Conservation (phyloP, 2,113 vertebrate genomes). For the Thunnus maccoyii region DNA sequence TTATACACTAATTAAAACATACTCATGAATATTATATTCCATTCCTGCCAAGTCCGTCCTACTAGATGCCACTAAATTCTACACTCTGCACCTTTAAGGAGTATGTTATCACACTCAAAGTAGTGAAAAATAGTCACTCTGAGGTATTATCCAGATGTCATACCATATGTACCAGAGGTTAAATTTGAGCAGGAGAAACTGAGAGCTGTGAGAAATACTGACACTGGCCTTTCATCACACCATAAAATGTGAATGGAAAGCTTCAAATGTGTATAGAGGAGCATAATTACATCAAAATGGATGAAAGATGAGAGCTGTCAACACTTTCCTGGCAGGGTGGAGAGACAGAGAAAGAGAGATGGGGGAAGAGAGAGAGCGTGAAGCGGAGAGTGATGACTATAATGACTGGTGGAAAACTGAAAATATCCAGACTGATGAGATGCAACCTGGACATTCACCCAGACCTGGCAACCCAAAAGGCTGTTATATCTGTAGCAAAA, state of each 20-base stretch:
- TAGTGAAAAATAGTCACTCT: background rate
- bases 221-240: constrained; percentile 37
- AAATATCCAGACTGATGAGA: constrained; percentile 31
- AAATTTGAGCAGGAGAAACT: constrained; percentile 14
- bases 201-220: constrained; percentile 12
- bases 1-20: too few relatives aligned
- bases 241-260: constrained; percentile 64
- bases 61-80: too few relatives aligned
- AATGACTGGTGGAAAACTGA: constrained; percentile 54
- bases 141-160: background rate
- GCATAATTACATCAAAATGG: constrained; percentile 64
- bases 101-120: too few relatives aligned
- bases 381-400: constrained; percentile 25
- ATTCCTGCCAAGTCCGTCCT: too few relatives aligned
- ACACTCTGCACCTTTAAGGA: too few relatives aligned
- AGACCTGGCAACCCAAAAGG: background rate
- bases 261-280: constrained; percentile 44
- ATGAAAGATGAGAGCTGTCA: constrained; percentile 69
- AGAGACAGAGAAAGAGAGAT: constrained; percentile 29
- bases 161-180: background rate
- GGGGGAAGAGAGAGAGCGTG: constrained; percentile 8
- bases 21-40: too few relatives aligned
- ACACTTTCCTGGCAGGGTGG: constrained; percentile 65
- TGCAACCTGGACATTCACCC: background rate
- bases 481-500: background rate